phyloP scores from a whole-genome alignment of 1,140 invertebrate species.

The Trichonephila clavipes region DNA sequence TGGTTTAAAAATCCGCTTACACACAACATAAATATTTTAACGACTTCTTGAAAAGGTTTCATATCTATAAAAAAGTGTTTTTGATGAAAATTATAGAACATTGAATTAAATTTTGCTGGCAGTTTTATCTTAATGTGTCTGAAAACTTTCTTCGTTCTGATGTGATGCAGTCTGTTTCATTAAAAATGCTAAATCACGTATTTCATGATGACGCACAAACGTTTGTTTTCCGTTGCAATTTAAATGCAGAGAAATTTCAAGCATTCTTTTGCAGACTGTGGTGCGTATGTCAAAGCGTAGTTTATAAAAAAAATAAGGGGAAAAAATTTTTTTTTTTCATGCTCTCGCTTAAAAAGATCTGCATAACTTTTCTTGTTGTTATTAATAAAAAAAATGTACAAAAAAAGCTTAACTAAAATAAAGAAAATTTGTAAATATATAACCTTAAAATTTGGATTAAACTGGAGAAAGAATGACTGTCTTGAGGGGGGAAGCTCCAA shows the following conservation, averaged over 20 bases:
- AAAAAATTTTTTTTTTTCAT: not conserved
- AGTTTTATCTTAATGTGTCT: not conserved
- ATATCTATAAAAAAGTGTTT: too few species aligned
- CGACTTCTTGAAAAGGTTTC: too few species aligned
- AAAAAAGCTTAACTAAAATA: not conserved
- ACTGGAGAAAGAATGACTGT: not conserved
- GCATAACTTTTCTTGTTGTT: slow-evolving; percentile 10
- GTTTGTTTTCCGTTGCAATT: not conserved
- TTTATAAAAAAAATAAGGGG: too few species aligned
- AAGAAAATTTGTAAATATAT: slow-evolving; percentile 34
- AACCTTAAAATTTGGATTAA: slow-evolving; percentile 43
- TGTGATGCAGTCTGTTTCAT: not conserved
- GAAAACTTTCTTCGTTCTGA: not conserved
- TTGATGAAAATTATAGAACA: too few species aligned
- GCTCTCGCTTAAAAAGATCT: not conserved
- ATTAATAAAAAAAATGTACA: not conserved
- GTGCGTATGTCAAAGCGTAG: slow-evolving; percentile 17
- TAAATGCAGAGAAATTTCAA: not conserved
- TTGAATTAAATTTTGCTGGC: too few species aligned
- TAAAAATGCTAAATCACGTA: not conserved
- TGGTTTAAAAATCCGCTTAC: too few species aligned
- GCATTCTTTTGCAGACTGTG: not conserved
- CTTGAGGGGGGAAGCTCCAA: not conserved
- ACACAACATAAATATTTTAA: too few species aligned
- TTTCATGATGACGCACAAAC: not conserved